Base-by-base conservation (phyloP, 1,140 invertebrate species). In the Heliconius eleuchia region DNA sequence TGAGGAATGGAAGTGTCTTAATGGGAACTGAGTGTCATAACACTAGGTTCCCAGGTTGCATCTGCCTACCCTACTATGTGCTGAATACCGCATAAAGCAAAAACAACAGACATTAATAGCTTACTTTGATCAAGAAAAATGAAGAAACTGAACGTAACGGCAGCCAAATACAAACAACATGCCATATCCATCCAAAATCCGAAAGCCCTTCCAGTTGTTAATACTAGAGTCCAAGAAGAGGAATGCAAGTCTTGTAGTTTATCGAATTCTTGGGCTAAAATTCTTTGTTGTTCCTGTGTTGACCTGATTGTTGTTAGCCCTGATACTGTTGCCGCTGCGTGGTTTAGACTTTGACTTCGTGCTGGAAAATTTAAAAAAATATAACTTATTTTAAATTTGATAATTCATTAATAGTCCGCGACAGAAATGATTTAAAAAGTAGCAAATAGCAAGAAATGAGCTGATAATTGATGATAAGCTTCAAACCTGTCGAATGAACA, bases 251-350 rank as follows among this genome's bases (percentile, higher is more conserved):
- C 97, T 92, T 97, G 96, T 78, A 95, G 95, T 34, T 91, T 89
- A 87, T 96, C 96, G 88, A 96, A 96, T 83, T 96, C 96, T 7
- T 84, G 87, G 73, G 96, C 96, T 78, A 99, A 95, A 23, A 96
- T 95, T 18, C 89, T 82, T 76, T 91, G 90, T 85, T 97, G 95
- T 2, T 95, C 94, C n/a, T 96, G 92, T 55, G 96, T 96, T 8
- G 98, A 97, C 77, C 98, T 94, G 57, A 99, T 97, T 0, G 98
- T 98, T n/a, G 96, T 95, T 1, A 99, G 90, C 0, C 98, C 98
- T 83, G 96, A 96, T 18, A 98, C 90, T 0, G 97, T 97, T 6
- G 97, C 96, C 74, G 96, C 97, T 0, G 98, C 95, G 84, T 98
- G 97, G 50, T 98, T 98, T 84, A 98, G 98, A 3, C 98, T 96